These are phyloP conservation scores for Melanotaenia boesemani DNA, from an alignment of 2,797 vertebrate genomes.

Conservation along the genomic window DNA sequence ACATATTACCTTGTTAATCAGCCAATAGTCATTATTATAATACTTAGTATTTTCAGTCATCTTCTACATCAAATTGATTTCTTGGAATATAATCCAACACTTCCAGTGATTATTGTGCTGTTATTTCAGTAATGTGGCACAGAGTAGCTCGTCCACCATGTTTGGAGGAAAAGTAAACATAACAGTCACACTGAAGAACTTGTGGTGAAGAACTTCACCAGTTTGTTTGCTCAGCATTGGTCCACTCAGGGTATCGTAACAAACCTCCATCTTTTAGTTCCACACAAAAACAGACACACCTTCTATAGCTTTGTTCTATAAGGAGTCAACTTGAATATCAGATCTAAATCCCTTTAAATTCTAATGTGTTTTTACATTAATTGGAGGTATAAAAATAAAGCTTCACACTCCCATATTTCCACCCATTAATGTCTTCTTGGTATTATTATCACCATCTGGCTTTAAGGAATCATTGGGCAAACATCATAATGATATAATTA, in stretches of 20 bases:
- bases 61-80: too few species aligned
- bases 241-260: slow-evolving; percentile 62
- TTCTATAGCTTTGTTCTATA: too few species aligned
- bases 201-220: too few species aligned
- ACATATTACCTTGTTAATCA: too few species aligned
- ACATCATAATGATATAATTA: not conserved
- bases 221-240: slow-evolving; percentile 75
- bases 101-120: not conserved
- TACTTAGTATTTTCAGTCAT: too few species aligned
- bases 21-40: too few species aligned
- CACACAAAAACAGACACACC: slow-evolving; percentile 29
- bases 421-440: too few species aligned
- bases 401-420: too few species aligned
- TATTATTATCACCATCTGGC: not conserved
- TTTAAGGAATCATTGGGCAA: not conserved
- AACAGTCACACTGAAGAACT: slow-evolving; percentile 18
- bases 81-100: not conserved
- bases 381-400: too few species aligned
- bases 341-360: too few species aligned
- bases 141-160: slow-evolving; percentile 12
- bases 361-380: too few species aligned
- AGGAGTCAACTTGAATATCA: too few species aligned
- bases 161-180: slow-evolving; percentile 44
- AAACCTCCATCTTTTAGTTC: slow-evolving; percentile 47
- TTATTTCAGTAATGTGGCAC: not conserved